These are phyloP conservation scores for Enteromius afrohamiltoni DNA, from an alignment of 2,797 vertebrate species.

Conservation along the genomic window DNA sequence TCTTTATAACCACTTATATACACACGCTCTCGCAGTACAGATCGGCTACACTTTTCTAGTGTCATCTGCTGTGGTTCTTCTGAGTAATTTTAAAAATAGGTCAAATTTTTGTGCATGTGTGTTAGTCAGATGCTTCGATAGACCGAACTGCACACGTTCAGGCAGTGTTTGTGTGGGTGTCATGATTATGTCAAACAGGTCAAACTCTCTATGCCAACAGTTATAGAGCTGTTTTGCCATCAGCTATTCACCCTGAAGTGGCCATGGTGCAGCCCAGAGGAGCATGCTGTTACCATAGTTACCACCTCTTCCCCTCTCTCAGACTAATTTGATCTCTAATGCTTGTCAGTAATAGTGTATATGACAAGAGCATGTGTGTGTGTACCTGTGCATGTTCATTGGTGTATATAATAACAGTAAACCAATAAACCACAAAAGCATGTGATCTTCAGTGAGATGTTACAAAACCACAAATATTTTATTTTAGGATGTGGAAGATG, in stretches of 20 bases:
- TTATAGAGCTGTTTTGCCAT: slow-evolving; percentile 49
- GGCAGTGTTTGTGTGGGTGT: background rate
- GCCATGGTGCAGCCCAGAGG: slow-evolving; percentile 37
- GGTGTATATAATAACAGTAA: background rate
- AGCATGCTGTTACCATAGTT: slow-evolving; percentile 58
- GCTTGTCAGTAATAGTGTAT: slow-evolving; percentile 1
- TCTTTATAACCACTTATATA: background rate
- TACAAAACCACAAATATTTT: slow-evolving; percentile 4
- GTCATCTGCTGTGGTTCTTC: background rate
- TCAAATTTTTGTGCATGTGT: slow-evolving; percentile 23
- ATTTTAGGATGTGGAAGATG: slow-evolving; percentile 7
- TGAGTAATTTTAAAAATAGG: slow-evolving; percentile 22
- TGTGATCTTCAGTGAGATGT: background rate
- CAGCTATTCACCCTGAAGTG: slow-evolving; percentile 60
- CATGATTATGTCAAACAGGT: slow-evolving; percentile 1
- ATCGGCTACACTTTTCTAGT: background rate
- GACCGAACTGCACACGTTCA: slow-evolving; percentile 3
- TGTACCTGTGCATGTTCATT: background rate
- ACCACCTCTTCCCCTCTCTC: slow-evolving; percentile 53
- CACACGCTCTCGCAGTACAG: background rate
- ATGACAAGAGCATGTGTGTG: background rate
- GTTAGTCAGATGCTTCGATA: slow-evolving; percentile 31
- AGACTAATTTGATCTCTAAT: slow-evolving; percentile 52
- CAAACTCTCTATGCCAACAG: background rate
- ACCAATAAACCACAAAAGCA: slow-evolving; percentile 3